Conservation (phyloP, 2,888 invertebrate genomes). For the Trichopoda pennipes region DNA sequence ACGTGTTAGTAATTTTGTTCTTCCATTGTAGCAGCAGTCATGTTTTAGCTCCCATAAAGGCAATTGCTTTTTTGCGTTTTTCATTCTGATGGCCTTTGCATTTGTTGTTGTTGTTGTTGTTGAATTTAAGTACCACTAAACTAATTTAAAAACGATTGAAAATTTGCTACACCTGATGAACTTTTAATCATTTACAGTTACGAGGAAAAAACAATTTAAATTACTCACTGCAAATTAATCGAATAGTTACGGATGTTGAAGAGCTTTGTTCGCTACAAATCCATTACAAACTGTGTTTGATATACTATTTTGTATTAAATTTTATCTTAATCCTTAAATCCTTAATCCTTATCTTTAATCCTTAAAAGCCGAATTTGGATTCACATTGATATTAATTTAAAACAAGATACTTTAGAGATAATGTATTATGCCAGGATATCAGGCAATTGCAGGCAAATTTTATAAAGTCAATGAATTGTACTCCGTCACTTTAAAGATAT, state of each 20-base stretch:
- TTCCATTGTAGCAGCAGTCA: constrained; percentile 63
- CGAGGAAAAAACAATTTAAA: constrained; percentile 7
- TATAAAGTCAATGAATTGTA: too few species aligned
- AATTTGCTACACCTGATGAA: constrained; percentile 72
- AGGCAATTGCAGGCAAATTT: too few species aligned
- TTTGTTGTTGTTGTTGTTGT: not conserved
- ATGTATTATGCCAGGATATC: too few species aligned
- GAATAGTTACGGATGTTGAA: not conserved
- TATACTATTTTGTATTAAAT: too few species aligned
- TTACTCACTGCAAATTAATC: constrained; percentile 6
- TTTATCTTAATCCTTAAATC: too few species aligned
- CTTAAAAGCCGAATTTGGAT: too few species aligned
- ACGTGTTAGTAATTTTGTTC: constrained; percentile 76
- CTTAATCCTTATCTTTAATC: too few species aligned
- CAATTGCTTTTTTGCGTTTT: constrained; percentile 66
- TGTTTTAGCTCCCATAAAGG: constrained; percentile 76
- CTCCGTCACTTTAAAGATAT: too few species aligned
- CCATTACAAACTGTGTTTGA: too few species aligned
- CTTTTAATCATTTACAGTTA: constrained; percentile 69
- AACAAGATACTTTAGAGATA: too few species aligned
- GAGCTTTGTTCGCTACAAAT: not conserved
- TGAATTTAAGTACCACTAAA: constrained; percentile 78
- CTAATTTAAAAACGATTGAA: constrained; percentile 80
- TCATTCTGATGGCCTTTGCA: constrained; percentile 33
- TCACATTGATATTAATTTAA: too few species aligned